Evolutionary conservation across 2,888 invertebrate species (phyloP), one percentile per base, ranked within the genome.

Genomic region (Cheilosia urbana): DNA sequence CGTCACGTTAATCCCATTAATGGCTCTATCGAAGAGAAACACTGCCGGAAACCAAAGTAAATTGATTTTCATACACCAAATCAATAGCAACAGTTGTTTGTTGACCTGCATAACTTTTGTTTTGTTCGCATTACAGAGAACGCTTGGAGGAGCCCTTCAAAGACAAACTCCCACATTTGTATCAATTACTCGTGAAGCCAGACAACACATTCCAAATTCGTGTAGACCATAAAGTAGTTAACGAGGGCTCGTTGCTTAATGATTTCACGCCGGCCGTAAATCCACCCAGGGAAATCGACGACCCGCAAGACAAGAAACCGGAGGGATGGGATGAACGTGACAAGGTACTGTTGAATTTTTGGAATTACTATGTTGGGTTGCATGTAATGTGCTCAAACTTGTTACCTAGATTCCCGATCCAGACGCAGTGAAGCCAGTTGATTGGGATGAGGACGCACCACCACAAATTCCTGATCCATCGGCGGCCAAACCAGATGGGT

Each of bases 361-460:
- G n/a, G n/a, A n/a, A 21, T 27, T 6, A 6, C 0, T 15, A 6
- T n/a, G 4, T 3, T 21, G 21, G 15, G 21, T 17, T 37, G 30
- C n/a, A 17, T n/a, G 2, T 13, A 9, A 40, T 53, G 15, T 49
- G 21, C 13, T 42, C 11, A 34, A 34, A 34, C 34, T 68, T 63
- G 62, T 11, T 40, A 63, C 30, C 2, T 88, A 94, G 94, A 98
- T 99, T 87, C 95, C 97, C 0, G 98, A 99, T 92, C 96, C 97
- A 1, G 94, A 95, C 62, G 97, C 98, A 0, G 93, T 93, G 0
- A 99, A 99, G 91, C 99, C 99, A 0, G 97, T 96, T 0, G 98
- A 99, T 91, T 99, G 99, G 99, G 98, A 99, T 92, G 99, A 99
- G 91, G 95, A 95, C 90, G 97, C 97, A 24, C 98, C 99, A 0